These are phyloP conservation scores for Blastobasis lacticolella DNA, from an alignment of 2,888 invertebrate genomes.

Conservation along the genomic window DNA sequence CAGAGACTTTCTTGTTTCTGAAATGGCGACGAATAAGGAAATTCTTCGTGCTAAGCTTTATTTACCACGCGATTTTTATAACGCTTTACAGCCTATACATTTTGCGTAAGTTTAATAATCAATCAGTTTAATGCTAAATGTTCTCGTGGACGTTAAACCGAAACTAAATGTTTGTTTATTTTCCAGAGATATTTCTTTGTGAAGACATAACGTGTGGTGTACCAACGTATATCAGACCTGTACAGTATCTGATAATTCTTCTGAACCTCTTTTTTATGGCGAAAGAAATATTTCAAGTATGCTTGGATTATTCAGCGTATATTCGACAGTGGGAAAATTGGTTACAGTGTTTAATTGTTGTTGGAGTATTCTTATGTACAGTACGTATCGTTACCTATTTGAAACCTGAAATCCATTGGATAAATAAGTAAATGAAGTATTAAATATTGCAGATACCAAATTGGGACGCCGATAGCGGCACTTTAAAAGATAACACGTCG, in stretches of 20 bases:
- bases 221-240: slow-evolving; percentile 50
- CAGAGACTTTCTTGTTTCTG: slow-evolving; percentile 87
- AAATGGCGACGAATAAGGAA: slow-evolving; percentile 89
- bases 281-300: slow-evolving; percentile 87
- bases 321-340: slow-evolving; percentile 89
- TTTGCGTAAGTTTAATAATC: slow-evolving; percentile 63
- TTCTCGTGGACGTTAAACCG: too few species aligned
- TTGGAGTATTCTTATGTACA: slow-evolving; percentile 80
- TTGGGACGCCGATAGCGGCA: slow-evolving; percentile 46
- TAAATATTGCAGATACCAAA: slow-evolving; percentile 46
- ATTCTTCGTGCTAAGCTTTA: slow-evolving; percentile 85
- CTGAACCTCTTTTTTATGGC: slow-evolving; percentile 77
- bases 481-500: slow-evolving; percentile 45
- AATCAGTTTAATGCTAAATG: too few species aligned
- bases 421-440: not conserved
- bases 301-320: slow-evolving; percentile 82
- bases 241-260: slow-evolving; percentile 76
- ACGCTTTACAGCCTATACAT: slow-evolving; percentile 83
- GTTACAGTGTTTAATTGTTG: slow-evolving; percentile 85
- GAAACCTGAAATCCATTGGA: not conserved
- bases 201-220: slow-evolving; percentile 54
- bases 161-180: slow-evolving; percentile 1
- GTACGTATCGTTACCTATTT: slow-evolving; percentile 42
- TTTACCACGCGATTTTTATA: slow-evolving; percentile 85
- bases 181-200: slow-evolving; percentile 71